Evolutionary conservation across 2,888 invertebrate species (phyloP).

Genomic region (Brachyptera risi): DNA sequence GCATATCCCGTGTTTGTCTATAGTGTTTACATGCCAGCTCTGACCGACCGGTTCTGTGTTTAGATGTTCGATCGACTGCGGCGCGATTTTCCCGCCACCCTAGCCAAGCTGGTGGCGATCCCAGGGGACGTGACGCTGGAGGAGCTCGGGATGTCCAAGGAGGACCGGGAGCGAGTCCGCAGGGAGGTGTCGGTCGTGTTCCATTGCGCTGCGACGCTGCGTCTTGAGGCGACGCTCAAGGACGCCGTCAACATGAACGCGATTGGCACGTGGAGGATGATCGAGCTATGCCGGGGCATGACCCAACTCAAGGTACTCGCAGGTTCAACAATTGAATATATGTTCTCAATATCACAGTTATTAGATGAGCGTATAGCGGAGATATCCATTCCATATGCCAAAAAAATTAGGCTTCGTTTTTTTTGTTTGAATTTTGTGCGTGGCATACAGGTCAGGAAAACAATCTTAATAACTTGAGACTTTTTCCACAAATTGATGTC

Average conservation of each 20-base stretch:
- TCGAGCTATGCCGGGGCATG: conserved; percentile 65
- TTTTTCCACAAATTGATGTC: too few relatives aligned
- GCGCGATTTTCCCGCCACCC: conserved; percentile 47
- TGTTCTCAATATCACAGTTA: too few relatives aligned
- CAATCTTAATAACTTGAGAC: too few relatives aligned
- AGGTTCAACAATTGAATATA: too few relatives aligned
- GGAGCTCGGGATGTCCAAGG: conserved; percentile 55
- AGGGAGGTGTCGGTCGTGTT: conserved; percentile 67
- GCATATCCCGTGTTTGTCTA: too few relatives aligned
- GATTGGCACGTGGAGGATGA: conserved; percentile 52
- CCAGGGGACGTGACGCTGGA: conserved; percentile 60
- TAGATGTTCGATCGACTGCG: conserved; percentile 30
- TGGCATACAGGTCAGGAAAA: too few relatives aligned
- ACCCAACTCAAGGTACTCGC: conserved; percentile 64
- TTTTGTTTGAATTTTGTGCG: too few relatives aligned
- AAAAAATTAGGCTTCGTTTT: too few relatives aligned
- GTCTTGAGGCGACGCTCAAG: conserved; percentile 64
- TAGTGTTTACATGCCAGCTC: too few relatives aligned
- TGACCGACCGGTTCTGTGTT: neutral
- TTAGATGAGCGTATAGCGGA: too few relatives aligned
- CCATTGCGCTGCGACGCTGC: conserved; percentile 83
- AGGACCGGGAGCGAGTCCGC: conserved; percentile 55
- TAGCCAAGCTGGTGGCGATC: conserved; percentile 61
- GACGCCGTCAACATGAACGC: conserved; percentile 61
- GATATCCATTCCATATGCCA: too few relatives aligned